Base-by-base conservation (phyloP, 2,113 vertebrate species). In the Neoarius graeffei region DNA sequence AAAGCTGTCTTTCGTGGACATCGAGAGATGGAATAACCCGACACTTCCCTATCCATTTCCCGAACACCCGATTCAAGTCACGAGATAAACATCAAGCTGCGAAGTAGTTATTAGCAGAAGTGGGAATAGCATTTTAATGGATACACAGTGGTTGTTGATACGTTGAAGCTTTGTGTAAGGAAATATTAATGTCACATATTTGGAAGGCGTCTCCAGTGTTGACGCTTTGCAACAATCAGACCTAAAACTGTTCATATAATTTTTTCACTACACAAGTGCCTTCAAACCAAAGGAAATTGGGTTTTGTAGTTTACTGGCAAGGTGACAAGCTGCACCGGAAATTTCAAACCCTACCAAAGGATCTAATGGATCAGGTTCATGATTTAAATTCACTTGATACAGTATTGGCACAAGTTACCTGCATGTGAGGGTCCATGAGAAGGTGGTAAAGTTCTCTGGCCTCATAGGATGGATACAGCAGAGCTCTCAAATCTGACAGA, bases 351-450 rank as follows among this genome's bases (percentile, higher is more conserved):
- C 73, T 25, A 50, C 19, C 74, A n/a, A 52, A 81, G 14, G 0
- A 80, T 30, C 2, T 30, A 35, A 59, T 59, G 52, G 7, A 27
- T 14, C 52, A 80, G 25, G 25, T 6, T 56, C 25, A 56, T 27
- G 2, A 81, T 19, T 20, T 30, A 17, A 81, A 35, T 79, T 59
- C 3, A 19, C 17, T 81, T 59, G 35, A 13, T 57, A 54, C 56
- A 13, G 13, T 20, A 48, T 48, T 52, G 82, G 25, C 14, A 19
- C n/a, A 64, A 67, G 94, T 94, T 91, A 95, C 98, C 97, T 97
- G 97, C 74, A 98, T 91, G 89, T 99, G 95, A 3, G 97, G 95
- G 86, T 94, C 92, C 82, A 93, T 94, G 77, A 99, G 94, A 4
- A 98, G 95, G 9, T 88, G 88, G 64, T 94, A 95, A 3, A 99